Percentiles rank a stretch among this genome's conserved stretches.
Conservation (phyloP, 2,113 vertebrate genomes). For the Catharus bicknelli region DNA sequence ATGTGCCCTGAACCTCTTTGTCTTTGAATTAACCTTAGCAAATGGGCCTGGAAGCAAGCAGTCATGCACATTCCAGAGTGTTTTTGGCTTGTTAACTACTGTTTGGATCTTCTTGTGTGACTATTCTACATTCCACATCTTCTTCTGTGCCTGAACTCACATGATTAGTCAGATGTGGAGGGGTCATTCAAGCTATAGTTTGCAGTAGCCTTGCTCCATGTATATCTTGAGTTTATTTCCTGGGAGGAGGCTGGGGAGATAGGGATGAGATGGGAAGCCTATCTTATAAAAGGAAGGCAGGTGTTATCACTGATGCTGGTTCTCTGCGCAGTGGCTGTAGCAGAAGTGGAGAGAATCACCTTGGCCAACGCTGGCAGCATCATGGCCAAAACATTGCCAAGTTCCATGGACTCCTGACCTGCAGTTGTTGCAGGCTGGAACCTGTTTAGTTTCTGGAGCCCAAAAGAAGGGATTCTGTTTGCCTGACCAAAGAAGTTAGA, state of each 20-base stretch:
- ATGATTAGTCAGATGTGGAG: neutral
- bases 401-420: neutral
- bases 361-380: neutral
- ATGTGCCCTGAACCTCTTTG: neutral
- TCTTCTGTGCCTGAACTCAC: neutral
- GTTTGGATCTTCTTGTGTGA: neutral
- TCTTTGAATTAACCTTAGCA: neutral
- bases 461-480: neutral
- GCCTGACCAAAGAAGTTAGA: neutral
- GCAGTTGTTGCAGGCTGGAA: neutral
- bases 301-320: neutral
- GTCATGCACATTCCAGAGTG: neutral
- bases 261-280: neutral
- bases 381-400: neutral
- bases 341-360: neutral
- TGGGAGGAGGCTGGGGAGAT: neutral
- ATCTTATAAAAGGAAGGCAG: neutral
- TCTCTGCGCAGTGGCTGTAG: neutral
- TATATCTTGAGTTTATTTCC: neutral
- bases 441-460: neutral
- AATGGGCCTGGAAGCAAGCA: neutral
- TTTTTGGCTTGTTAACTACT: neutral
- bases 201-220: neutral
- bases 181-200: neutral
- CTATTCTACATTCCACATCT: neutral